Evolutionary conservation across 2,797 vertebrate genomes (phyloP).

Genomic region (Rhinatrema bivittatum): DNA sequence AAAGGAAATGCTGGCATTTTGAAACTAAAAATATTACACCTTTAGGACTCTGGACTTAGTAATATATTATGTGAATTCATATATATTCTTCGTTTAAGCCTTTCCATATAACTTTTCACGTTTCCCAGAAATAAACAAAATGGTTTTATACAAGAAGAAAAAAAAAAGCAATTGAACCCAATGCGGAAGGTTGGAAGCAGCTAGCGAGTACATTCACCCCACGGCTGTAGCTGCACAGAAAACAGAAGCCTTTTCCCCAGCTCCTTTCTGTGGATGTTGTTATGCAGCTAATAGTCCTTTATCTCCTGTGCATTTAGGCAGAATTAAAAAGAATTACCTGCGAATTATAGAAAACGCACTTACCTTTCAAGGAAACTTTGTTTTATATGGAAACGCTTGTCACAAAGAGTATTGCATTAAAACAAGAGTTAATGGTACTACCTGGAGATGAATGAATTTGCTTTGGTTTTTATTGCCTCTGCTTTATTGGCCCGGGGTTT

Average conservation of each 20-base stretch:
- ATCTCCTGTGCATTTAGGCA: slow-evolving; percentile 54
- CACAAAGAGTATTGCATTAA: slow-evolving; percentile 49
- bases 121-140: no score
- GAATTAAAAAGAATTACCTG: slow-evolving; percentile 58
- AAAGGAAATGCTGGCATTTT: no score
- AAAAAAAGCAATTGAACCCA: no score
- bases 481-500: slow-evolving; percentile 42
- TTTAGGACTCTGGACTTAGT: no score
- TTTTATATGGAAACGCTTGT: slow-evolving; percentile 36
- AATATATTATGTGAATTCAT: no score
- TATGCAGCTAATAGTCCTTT: slow-evolving; percentile 44
- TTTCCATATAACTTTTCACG: no score
- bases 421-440: slow-evolving; percentile 46
- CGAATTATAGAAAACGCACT: slow-evolving; percentile 62
- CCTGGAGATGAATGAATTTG: slow-evolving; percentile 59
- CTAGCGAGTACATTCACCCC: no score
- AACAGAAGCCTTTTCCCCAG: slow-evolving; percentile 24
- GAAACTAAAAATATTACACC: no score
- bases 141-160: no score
- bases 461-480: slow-evolving; percentile 51
- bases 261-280: slow-evolving; percentile 32
- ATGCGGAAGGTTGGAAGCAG: no score
- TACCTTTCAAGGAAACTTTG: slow-evolving; percentile 54
- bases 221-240: slow-evolving; percentile 27
- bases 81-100: no score